Conservation (phyloP, 92 coral and sea anemone genomes). For the Isaurus tuberculatus region DNA sequence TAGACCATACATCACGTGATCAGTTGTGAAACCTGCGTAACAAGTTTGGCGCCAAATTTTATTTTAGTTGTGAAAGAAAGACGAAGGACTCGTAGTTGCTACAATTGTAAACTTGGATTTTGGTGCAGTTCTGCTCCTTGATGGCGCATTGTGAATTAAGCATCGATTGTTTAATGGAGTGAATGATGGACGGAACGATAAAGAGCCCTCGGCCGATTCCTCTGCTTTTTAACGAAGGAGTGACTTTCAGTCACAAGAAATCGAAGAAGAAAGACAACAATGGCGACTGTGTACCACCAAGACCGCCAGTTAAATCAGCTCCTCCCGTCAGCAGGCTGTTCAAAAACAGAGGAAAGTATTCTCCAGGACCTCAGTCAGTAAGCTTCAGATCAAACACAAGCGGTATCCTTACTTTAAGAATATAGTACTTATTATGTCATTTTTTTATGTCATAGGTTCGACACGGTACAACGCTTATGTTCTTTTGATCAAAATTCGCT, state of each 20-base stretch:
- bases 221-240: slow-evolving; percentile 79
- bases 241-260: slow-evolving; percentile 92
- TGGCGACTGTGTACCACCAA: slow-evolving; percentile 92
- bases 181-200: slow-evolving; percentile 73
- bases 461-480: background rate
- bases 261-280: slow-evolving; percentile 62
- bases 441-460: background rate
- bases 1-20: background rate
- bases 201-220: slow-evolving; percentile 99
- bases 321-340: slow-evolving; percentile 98
- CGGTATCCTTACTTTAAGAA: slow-evolving; percentile 86
- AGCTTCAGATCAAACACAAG: slow-evolving; percentile 84
- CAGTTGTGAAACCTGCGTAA: slow-evolving; percentile 24
- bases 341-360: slow-evolving; percentile 83
- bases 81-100: no score
- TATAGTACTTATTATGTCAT: background rate
- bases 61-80: slow-evolving; percentile 13
- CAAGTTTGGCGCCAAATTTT: slow-evolving; percentile 98
- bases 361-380: slow-evolving; percentile 86
- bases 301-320: slow-evolving; percentile 98
- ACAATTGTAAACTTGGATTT: background rate
- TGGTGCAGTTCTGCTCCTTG: background rate
- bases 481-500: background rate
- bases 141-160: slow-evolving; percentile 53
- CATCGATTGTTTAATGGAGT: slow-evolving; percentile 9